Conservation (phyloP, 2,888 invertebrate species). For the Dasysyrphus albostriatus region DNA sequence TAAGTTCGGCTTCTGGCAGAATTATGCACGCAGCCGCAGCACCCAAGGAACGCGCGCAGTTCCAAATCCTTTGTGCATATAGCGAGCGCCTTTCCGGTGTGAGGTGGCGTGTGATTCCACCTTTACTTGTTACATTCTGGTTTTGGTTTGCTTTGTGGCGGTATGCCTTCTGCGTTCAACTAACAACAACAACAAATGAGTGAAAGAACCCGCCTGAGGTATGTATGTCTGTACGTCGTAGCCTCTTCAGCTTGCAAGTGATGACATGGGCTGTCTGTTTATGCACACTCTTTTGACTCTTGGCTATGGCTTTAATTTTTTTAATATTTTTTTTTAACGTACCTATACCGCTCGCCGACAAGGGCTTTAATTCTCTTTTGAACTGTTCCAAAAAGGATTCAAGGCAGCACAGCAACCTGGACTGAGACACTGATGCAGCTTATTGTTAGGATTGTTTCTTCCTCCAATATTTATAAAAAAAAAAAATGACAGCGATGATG, state of each 20-base stretch:
- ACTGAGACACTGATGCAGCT: not conserved
- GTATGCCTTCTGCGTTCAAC: conserved; percentile 36
- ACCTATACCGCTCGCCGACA: conserved; percentile 5
- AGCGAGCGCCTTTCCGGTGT: conserved; percentile 22
- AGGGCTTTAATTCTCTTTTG: conserved; percentile 34
- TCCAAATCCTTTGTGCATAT: conserved; percentile 49
- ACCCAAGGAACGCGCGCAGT: conserved; percentile 39
- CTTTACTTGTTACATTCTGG: conserved; percentile 26
- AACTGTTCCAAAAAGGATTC: conserved; percentile 40
- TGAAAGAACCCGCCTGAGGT: conserved; percentile 24
- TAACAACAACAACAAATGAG: not conserved
- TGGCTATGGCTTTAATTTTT: not conserved
- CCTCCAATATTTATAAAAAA: not conserved
- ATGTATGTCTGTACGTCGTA: conserved; percentile 15
- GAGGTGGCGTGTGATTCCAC: conserved; percentile 39
- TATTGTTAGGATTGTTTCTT: not conserved
- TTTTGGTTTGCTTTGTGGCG: conserved; percentile 39
- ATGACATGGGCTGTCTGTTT: conserved; percentile 72
- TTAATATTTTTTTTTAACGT: not conserved
- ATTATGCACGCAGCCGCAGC: conserved; percentile 48
- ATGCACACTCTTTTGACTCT: conserved; percentile 48
- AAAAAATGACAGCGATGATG: conserved; percentile 56
- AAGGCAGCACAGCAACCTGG: not conserved
- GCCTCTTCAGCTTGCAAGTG: conserved; percentile 44
- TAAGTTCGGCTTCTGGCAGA: conserved; percentile 43